phyloP scores from a whole-genome alignment of 2,888 invertebrate species.

The Phalera bucephala region DNA sequence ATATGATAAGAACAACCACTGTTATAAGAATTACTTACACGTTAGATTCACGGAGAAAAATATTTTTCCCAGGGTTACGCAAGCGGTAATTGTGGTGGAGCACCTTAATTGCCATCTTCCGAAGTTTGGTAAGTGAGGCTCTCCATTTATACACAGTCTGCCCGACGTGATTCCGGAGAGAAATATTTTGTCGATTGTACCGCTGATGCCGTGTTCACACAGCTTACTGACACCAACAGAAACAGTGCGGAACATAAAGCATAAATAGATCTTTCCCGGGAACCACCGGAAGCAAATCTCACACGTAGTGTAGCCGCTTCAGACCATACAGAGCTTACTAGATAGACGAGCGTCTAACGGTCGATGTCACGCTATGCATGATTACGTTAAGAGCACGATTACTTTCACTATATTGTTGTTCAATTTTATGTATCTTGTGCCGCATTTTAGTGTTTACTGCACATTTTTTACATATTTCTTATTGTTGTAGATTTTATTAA shows the following conservation, averaged over 20 bases:
- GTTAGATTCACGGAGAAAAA: slow-evolving; percentile 83
- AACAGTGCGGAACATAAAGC: slow-evolving; percentile 77
- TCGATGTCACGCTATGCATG: slow-evolving; percentile 80
- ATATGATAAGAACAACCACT: slow-evolving; percentile 70
- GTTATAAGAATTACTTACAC: slow-evolving; percentile 77
- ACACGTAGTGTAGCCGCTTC: slow-evolving; percentile 77
- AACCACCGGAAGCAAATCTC: slow-evolving; percentile 76
- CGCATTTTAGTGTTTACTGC: slow-evolving; percentile 68
- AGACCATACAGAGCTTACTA: slow-evolving; percentile 64
- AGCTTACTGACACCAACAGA: slow-evolving; percentile 68
- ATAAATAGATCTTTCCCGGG: slow-evolving; percentile 82
- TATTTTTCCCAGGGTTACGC: slow-evolving; percentile 84
- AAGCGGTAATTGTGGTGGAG: slow-evolving; percentile 83
- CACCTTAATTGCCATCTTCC: slow-evolving; percentile 83
- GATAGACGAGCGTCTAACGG: slow-evolving; percentile 66
- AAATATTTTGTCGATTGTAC: slow-evolving; percentile 83
- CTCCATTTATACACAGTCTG: slow-evolving; percentile 81
- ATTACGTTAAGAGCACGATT: slow-evolving; percentile 77
- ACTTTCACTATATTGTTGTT: slow-evolving; percentile 51
- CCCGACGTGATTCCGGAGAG: slow-evolving; percentile 82
- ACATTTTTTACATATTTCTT: slow-evolving; percentile 54
- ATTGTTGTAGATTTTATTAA: slow-evolving; percentile 19
- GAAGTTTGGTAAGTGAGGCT: slow-evolving; percentile 83
- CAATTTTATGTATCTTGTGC: slow-evolving; percentile 51
- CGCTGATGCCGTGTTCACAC: slow-evolving; percentile 72